Evolutionary conservation across 2,888 invertebrate genomes (phyloP), one percentile per base, ranked within the genome.

Genomic region (Agrotis ipsilon): DNA sequence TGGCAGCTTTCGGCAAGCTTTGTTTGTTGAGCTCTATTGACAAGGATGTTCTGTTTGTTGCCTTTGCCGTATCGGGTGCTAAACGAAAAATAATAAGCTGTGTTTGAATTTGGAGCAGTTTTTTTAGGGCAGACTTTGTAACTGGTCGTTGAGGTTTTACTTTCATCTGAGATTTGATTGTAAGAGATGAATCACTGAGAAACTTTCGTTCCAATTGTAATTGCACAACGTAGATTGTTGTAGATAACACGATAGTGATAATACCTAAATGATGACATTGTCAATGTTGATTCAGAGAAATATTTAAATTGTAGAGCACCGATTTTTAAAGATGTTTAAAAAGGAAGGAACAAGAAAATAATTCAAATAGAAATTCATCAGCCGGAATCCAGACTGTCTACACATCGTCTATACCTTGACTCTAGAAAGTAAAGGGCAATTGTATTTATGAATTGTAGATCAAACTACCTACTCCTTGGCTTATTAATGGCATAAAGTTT

Each of bases 1-100:
- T 92, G 91, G 87, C 91, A 89, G 91, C 86, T 91, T 89, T 89
- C 89, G 91, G 91, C 83, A 75, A 77, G 87, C 87, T 90, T 92
- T 91, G 92, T 90, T 91, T 85, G 74, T 76, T 55, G 65, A 72
- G 86, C 88, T 60, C 89, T 89, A 86, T 91, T 90, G 89, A 90
- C 89, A 89, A 91, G 87, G 89, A 87, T 84, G 82, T 73, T 77
- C 67, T 80, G 65, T 85, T 85, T 84, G 75, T 79, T 85, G 72
- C 77, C 57, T 75, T 82, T 78, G 52, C 60, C 73, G 27, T 74
- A 72, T 80, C 78, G 82, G 76, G 80, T 85, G 86, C 73, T 85
- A 84, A 80, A 72, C 52, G 57, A n/a, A 67, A 75, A 80, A 79
- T 76, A 79, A 77, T 77, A 80, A 63, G 68, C 64, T 43, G 21